phyloP scores from a whole-genome alignment of 2,797 vertebrate species.

The Helicolenus hilgendorfi region DNA sequence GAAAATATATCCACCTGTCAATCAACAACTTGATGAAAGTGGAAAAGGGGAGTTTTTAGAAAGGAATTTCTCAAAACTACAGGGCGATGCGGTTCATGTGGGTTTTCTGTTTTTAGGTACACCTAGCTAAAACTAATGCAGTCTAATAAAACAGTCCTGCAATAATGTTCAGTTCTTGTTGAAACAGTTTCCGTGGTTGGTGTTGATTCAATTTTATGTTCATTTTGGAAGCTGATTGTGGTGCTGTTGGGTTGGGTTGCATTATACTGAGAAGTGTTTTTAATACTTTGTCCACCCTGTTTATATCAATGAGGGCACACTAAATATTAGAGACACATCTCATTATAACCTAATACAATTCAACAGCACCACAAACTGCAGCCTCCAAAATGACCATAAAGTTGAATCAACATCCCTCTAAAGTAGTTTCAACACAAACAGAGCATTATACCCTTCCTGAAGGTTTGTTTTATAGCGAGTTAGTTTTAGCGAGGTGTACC shows the following conservation, averaged over 20 bases:
- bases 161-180: neutral
- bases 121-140: neutral
- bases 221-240: neutral
- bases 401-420: neutral
- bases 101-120: neutral
- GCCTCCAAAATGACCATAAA: neutral
- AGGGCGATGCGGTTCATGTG: neutral
- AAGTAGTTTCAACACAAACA: neutral
- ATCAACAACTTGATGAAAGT: neutral
- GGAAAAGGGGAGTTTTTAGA: neutral
- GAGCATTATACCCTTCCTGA: neutral
- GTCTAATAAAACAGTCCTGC: neutral
- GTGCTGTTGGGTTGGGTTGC: neutral
- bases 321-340: neutral
- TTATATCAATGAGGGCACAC: neutral
- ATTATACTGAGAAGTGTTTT: neutral
- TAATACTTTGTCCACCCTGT: neutral
- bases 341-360: neutral
- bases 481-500: too few species aligned
- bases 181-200: neutral
- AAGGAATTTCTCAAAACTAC: neutral
- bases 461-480: too few species aligned
- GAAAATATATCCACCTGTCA: slow-evolving; percentile 14
- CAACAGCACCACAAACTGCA: neutral
- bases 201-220: neutral